Evolutionary conservation across 2,888 invertebrate genomes (phyloP).

Genomic region (Yponomeuta cagnagella): DNA sequence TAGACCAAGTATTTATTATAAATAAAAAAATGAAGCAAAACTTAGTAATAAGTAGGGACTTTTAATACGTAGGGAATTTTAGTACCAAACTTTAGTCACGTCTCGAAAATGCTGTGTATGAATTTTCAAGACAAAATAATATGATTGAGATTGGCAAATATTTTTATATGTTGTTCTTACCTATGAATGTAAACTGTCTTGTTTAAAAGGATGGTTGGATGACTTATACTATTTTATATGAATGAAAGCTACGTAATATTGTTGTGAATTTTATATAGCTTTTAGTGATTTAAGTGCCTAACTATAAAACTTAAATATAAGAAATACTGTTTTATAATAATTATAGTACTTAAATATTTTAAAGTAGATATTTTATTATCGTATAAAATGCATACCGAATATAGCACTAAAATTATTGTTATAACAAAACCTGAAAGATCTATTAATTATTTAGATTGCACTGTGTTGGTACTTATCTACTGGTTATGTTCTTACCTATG

Average conservation of each 20-base stretch:
- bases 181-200: neutral
- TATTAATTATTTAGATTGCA: neutral
- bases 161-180: slow-evolving; percentile 2
- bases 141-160: neutral
- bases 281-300: neutral
- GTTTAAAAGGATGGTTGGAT: neutral
- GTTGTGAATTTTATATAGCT: slow-evolving; percentile 1
- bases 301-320: neutral
- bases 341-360: neutral
- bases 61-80: neutral
- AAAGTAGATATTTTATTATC: no score
- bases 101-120: neutral
- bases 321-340: neutral
- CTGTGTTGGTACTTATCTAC: no score
- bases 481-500: no score
- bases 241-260: neutral
- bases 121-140: neutral
- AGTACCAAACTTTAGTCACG: slow-evolving; percentile 10
- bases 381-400: no score
- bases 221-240: neutral
- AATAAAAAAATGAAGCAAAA: slow-evolving; percentile 29
- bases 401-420: neutral
- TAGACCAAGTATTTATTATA: slow-evolving; percentile 58
- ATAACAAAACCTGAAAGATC: neutral
- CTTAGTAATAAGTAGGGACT: slow-evolving; percentile 25